Evolutionary conservation across 2,888 invertebrate species (phyloP), one percentile per base, ranked within the genome.

Genomic region (Melinopterus prodromus): DNA sequence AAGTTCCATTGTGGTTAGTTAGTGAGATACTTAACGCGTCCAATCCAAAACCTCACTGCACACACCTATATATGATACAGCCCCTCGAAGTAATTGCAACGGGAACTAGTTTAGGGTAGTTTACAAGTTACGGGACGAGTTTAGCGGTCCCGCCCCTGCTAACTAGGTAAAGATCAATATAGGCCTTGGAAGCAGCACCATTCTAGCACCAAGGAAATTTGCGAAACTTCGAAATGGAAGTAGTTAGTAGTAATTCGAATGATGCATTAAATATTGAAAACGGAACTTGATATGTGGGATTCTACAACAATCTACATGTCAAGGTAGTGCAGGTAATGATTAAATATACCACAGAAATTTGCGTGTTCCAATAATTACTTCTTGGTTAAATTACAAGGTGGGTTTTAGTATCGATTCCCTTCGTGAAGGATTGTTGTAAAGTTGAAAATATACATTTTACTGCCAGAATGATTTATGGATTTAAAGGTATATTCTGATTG

Each of bases 41-140:
- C 53, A 53, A 53, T 53, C 53, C 53, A 53, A 53, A 53, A 53
- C 53, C 53, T 9, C 53, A 12, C 7, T 53, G 53, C 53, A 53
- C 53, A 53, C 53, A 53, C 12, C 53, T 53, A 26, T 53, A 53
- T 53, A 53, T 53, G 53, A 53, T 53, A 53, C 53, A 53, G 53
- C 74, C 74, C 37, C 6, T 37, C n/a, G 36, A 74, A 74, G 74
- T 74, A 74, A 74, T 74, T 74, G 74, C 37, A 74, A 26, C 74
- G 36, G 74, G 74, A 74, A 74, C 74, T 74, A 74, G 74, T 74
- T 74, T 74, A 74, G 74, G 53, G 35, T 74, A 74, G 74, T 74
- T 74, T 74, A 74, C 74, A 74, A 74, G 74, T 74, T 74, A 35
- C 74, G 74, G 74, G 74, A 74, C 74, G 74, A 74, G 74, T 74